Base-by-base conservation (phyloP, 2,113 vertebrate species). In the Numida meleagris region DNA sequence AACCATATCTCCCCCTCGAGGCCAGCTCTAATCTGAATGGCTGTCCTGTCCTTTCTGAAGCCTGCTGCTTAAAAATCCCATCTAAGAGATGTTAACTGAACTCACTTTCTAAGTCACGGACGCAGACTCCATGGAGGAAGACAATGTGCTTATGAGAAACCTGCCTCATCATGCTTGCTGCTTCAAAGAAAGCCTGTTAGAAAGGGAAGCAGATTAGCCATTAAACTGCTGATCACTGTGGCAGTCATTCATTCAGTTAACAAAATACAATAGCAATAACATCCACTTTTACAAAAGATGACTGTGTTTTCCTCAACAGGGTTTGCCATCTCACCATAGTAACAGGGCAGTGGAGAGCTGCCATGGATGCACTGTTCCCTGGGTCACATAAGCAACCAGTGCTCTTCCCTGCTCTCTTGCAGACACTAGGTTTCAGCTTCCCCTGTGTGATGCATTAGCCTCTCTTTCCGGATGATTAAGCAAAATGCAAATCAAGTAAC, bases 121-220 rank as follows among this genome's bases (percentile, higher is more conserved):
- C 99, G 88, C 99, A 99, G 89, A 99, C 98, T 3, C 99, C 99
- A 2, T 99, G 99, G 42, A 99, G 98, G 19, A 99, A 98, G 87
- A 98, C 99, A 0, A 99, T 99, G 97, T 99, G 99, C 82, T 99
- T 99, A 95, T 99, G 99, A 42, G 99, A 99, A 82, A 99, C 98
- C 82, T 99, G 99, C 20, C 99, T 98, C 99, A 99, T 99, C 98
- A 99, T 99, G 93, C 99, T 99, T 70, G 99, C 99, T 0, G 99
- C 99, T 97, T 99, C 99, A 48, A 99, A 99, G 96, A 99, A 99
- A 0, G 99, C 99, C 99, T 99, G 96, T 36, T 34, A 36, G 72
- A 24, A 87, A 20, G 77, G 2, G 14, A 38, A 7, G 40, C 6
- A 63, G 19, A 34, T 6, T 15, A 59, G 65, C 36, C 13, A 5